Base-by-base conservation (phyloP, 2,113 vertebrate genomes). In the Origma solitaria region DNA sequence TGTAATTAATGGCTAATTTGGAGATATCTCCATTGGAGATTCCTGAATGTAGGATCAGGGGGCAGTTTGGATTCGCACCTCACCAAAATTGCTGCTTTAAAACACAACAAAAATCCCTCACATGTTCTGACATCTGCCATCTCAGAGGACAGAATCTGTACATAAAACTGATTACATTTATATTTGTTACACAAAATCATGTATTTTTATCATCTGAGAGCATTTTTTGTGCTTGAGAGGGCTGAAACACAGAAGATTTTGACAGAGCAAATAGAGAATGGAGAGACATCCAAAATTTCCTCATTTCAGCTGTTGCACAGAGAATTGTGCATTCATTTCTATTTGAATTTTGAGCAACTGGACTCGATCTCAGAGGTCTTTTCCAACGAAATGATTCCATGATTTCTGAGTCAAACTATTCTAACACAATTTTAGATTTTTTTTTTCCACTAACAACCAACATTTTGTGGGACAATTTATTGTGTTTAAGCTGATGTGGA, bases 91-190 rank as follows among this genome's bases (percentile, higher is more conserved):
- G 20, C 12, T 65, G 22, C 60, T 65, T 73, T 44, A 70, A 53
- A 66, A 58, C 7, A 2, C 18, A 56, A 11, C 42, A 85, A n/a
- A 82, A 76, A 30, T 27, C 27, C 16, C 44, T 84, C 17, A 4
- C 2, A 0, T 2, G 11, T 15, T 49, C 31, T 42, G 35, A 14
- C 19, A 10, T 28, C 19, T 45, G 1, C 13, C 14, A 5, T 42
- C 38, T 28, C 33, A 8, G 35, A 53, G 53, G 40, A 56, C 16
- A 19, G 60, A 56, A 45, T 15, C 60, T 58, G 5, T 10, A 16
- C 14, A 9, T 31, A 66, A 58, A 72, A 2, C 23, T 58, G 37
- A 57, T 53, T 14, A 21, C 42, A 25, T 6, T 35, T 23, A 0
- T 15, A 9, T 53, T 81, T 91, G 8, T 42, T 20, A 9, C 15